Evolutionary conservation across 2,888 invertebrate species (phyloP).

Genomic region (Arrhopalites spinosus): DNA sequence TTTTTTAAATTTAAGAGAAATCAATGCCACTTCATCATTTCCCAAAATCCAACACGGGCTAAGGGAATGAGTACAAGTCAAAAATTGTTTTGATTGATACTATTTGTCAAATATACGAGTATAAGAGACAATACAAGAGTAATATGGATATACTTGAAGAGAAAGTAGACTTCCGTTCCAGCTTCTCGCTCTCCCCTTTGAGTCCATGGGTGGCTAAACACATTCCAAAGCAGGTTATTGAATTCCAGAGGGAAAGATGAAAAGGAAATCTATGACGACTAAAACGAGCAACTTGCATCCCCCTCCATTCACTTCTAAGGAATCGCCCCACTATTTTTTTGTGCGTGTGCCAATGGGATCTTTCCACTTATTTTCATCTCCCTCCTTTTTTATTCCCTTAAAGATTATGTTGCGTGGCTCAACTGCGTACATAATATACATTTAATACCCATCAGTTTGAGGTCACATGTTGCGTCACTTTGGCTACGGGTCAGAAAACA

Average conservation of each 20-base stretch:
- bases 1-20: conserved; percentile 1
- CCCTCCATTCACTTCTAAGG: no score
- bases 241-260: conserved; percentile 4
- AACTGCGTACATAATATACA: not conserved
- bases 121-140: not conserved
- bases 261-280: not conserved
- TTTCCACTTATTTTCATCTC: not conserved
- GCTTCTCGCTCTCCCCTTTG: no score
- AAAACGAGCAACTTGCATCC: conserved; percentile 5
- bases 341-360: not conserved
- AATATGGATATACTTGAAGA: no score
- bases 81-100: not conserved
- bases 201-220: not conserved
- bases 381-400: not conserved
- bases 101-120: not conserved
- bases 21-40: not conserved
- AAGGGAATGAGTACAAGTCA: not conserved
- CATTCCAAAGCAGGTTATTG: conserved; percentile 26
- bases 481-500: not conserved
- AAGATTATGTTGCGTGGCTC: not conserved
- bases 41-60: not conserved
- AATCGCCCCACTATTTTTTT: no score
- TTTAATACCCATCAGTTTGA: not conserved
- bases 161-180: no score
- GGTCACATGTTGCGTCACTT: conserved; percentile 26